Conservation (phyloP, 37 sponge, comb jelly and placozoan species). For the Ianthella basta region DNA sequence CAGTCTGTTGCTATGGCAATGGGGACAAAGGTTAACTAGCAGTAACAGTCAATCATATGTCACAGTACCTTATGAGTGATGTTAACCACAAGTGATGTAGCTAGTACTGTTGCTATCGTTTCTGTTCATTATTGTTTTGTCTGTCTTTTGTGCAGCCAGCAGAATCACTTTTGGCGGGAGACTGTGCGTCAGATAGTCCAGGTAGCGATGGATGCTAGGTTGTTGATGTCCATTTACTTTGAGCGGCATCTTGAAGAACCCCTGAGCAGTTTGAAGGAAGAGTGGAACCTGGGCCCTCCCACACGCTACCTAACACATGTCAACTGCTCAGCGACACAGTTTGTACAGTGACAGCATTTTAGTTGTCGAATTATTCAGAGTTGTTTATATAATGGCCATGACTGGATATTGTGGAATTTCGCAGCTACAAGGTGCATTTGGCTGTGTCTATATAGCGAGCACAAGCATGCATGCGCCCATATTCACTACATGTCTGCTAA, state of each 20-base stretch:
- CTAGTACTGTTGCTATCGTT: background rate
- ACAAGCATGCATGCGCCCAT: no score
- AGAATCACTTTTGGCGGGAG: conserved; percentile 15
- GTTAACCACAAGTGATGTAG: no score
- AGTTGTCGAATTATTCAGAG: background rate
- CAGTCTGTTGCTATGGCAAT: no score
- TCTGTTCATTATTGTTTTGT: background rate
- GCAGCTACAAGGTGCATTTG: no score
- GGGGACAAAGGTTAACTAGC: no score
- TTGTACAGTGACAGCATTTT: background rate
- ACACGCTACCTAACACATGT: background rate
- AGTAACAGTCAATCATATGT: no score
- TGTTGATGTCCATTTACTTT: conserved; percentile 73
- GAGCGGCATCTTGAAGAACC: conserved; percentile 59
- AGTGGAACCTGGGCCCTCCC: background rate
- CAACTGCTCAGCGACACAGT: background rate
- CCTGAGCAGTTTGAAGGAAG: no score
- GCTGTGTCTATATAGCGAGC: no score
- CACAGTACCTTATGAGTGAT: no score
- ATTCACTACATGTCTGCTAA: no score
- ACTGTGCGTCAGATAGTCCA: conserved; percentile 55
- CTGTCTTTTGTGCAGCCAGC: conserved; percentile 18
- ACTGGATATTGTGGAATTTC: no score
- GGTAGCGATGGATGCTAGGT: conserved; percentile 27
- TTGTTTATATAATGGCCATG: no score